Evolutionary conservation across 1,140 invertebrate species (phyloP), one percentile per base, ranked within the genome.

Genomic region (Zaprionus nigranus): DNA sequence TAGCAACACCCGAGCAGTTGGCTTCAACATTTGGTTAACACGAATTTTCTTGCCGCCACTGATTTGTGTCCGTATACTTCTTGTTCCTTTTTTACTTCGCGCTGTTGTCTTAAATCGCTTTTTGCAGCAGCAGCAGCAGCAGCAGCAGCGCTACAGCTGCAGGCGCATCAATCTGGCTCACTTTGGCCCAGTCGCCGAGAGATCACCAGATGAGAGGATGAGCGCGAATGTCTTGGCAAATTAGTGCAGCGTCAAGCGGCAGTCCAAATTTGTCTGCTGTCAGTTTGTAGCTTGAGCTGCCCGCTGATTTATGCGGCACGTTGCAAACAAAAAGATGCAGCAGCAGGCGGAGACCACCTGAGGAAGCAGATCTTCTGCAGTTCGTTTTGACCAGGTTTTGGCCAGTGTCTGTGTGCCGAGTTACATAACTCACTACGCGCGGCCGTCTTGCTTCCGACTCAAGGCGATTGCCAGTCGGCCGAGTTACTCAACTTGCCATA

Each of bases 401-500:
- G 77, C 66, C 83, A 79, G 24, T 69, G 59, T 82, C 59, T 66
- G 75, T 66, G 75, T 22, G 67, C 72, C 81, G 72, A 70, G 84
- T 87, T 88, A 88, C 84, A 87, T 88, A 87, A 87, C 78, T 87
- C 84, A 88, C 84, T 75, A 69, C 30, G 54, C 72, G 72, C 68
- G 69, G 79, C 75, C n/a, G 40, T 17, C 40, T 17, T 17, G 40
- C n/a, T 69, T 61, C 82, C 78, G 75, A 88, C 84, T 82, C 78
- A 70, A 68, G 83, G 83, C 84, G 78, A 88, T 88, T 83, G 64
- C 85, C 80, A 77, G 81, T 82, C 82, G 82, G 82, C 74, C 82
- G 64, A 86, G 76, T 87, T 90, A 82, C 84, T 87, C 85, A 87
- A 87, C 84, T 84, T 90, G 84, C 84, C 84, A 87, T 90, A 87